phyloP scores from a whole-genome alignment of 2,888 invertebrate species.

The Mamestra brassicae region DNA sequence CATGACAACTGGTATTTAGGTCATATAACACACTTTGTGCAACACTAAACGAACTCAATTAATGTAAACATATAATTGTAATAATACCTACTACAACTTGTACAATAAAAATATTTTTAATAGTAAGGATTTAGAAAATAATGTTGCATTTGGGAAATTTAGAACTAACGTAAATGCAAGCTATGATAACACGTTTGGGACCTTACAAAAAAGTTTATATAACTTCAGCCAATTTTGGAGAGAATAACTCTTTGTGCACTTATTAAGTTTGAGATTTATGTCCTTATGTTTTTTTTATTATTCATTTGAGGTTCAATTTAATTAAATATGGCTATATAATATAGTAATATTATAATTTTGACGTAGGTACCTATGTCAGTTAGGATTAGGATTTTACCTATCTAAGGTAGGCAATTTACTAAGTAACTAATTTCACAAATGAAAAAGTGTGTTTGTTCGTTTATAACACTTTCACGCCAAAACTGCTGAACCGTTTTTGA shows the following conservation, averaged over 20 bases:
- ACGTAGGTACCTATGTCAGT: too few relatives aligned
- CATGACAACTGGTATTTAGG: too few relatives aligned
- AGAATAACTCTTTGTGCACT: constrained; percentile 1
- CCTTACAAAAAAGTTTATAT: constrained; percentile 17
- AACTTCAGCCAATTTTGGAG: constrained; percentile 13
- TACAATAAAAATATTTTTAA: constrained; percentile 10
- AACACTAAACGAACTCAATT: too few relatives aligned
- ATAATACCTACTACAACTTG: neutral
- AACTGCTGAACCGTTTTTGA: too few relatives aligned
- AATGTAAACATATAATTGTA: neutral
- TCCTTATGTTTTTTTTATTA: neutral
- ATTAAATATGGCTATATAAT: neutral
- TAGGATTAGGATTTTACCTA: too few relatives aligned
- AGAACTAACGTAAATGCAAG: constrained; percentile 23
- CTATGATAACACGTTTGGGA: constrained; percentile 27
- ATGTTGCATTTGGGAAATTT: constrained; percentile 58
- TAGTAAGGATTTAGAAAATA: constrained; percentile 30
- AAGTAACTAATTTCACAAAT: too few relatives aligned
- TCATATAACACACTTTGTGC: neutral
- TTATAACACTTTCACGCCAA: too few relatives aligned
- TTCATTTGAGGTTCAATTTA: neutral
- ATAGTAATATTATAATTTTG: too few relatives aligned
- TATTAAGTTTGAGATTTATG: neutral
- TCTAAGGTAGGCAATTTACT: too few relatives aligned
- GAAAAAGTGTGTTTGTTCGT: too few relatives aligned